phyloP scores from a whole-genome alignment of 1,140 invertebrate genomes.

The Papilio polytes region DNA sequence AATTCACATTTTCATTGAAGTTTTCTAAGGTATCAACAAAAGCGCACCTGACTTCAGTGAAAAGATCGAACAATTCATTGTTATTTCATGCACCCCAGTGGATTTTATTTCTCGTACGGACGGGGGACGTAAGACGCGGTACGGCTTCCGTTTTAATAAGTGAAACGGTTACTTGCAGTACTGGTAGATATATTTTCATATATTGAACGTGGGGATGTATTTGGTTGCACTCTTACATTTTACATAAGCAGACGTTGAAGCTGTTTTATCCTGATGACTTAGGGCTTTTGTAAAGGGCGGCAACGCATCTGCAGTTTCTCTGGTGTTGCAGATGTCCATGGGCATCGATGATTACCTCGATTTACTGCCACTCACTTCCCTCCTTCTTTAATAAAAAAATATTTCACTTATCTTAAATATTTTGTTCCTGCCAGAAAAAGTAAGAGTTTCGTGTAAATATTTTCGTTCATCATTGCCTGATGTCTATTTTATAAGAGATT shows the following conservation, averaged over 20 bases:
- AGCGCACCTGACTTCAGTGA: constrained; percentile 36
- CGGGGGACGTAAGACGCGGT: constrained; percentile 10
- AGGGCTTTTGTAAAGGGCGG: no score
- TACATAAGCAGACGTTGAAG: background rate
- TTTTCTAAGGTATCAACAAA: constrained; percentile 32
- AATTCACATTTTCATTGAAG: constrained; percentile 22
- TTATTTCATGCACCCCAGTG: constrained; percentile 38
- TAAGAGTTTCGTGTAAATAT: no score
- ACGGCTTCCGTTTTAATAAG: constrained; percentile 41
- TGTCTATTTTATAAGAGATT: no score
- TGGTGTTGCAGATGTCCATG: no score
- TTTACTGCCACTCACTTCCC: no score
- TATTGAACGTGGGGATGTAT: background rate
- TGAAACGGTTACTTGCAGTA: constrained; percentile 24
- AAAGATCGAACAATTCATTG: constrained; percentile 38
- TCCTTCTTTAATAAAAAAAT: no score
- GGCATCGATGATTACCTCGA: no score
- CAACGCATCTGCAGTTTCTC: no score
- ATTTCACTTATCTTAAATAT: no score
- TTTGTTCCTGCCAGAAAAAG: no score
- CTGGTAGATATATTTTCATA: constrained; percentile 13
- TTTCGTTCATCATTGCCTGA: no score
- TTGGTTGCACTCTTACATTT: background rate
- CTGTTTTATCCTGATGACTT: no score
- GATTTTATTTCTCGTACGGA: constrained; percentile 34